Percentiles rank a stretch among this genome's conserved stretches.
Conservation (phyloP, 1,140 invertebrate genomes). For the Platyura marginata region DNA sequence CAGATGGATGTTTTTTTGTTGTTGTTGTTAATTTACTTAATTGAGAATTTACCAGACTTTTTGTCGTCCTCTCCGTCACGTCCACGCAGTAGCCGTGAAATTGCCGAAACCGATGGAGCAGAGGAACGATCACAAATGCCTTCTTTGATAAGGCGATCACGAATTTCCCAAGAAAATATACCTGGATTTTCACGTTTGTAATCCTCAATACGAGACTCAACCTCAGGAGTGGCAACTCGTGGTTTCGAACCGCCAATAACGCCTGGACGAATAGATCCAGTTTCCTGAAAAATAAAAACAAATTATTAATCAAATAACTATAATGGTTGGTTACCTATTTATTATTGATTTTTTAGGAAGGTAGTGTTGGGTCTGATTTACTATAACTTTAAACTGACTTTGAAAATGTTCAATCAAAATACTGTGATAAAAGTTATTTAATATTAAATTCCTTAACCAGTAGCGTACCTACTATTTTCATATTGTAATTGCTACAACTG, state of each 20-base stretch:
- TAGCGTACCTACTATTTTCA: no score
- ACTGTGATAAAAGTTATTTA: no score
- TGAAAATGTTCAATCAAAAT: no score
- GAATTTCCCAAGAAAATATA: conserved; percentile 80
- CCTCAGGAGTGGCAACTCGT: conserved; percentile 55
- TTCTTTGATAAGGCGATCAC: conserved; percentile 66
- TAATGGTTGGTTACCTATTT: neutral
- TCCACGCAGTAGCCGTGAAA: conserved; percentile 61
- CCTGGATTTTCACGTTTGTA: conserved; percentile 75
- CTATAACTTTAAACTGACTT: no score
- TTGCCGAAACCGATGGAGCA: conserved; percentile 66
- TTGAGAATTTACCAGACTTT: conserved; percentile 1
- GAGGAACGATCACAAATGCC: conserved; percentile 62
- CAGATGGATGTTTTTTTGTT: neutral
- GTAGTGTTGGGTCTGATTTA: neutral
- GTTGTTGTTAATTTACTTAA: no score
- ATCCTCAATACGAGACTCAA: conserved; percentile 66
- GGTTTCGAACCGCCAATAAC: conserved; percentile 67
- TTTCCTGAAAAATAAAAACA: conserved; percentile 37
- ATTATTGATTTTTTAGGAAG: neutral
- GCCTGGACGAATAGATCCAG: conserved; percentile 63
- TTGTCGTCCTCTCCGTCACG: conserved; percentile 33
- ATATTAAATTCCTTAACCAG: no score
- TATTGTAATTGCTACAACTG: no score
- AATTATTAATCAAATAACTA: neutral